A percentile compares a stretch with the other conserved stretches of the same genome.
Evolutionary conservation across 92 coral and sea anemone genomes (phyloP).

Genomic region (Palythoa caribaeorum): DNA sequence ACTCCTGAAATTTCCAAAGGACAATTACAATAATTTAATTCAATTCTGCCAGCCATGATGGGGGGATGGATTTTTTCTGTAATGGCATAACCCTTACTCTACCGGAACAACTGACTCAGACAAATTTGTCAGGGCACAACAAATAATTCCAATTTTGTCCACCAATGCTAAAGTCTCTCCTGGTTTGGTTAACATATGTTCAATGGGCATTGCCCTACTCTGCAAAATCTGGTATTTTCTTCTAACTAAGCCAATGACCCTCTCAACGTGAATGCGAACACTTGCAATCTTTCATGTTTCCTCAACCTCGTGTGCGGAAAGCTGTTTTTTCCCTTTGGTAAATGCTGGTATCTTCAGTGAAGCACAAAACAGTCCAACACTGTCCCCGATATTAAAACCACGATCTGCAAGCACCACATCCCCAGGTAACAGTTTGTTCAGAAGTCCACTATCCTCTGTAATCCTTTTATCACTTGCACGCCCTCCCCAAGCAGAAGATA

Average conservation of each 20-base stretch:
- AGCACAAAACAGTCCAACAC: conserved; percentile 9
- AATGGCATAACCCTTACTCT: conserved; percentile 27
- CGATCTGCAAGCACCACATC: conserved; percentile 11
- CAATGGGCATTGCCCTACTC: conserved; percentile 61
- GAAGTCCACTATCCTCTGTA: conserved; percentile 1
- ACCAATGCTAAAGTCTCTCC: conserved; percentile 51
- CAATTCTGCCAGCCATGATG: conserved; percentile 6
- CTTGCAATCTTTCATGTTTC: conserved; percentile 5
- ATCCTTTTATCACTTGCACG: conserved; percentile 5
- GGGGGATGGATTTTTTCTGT: conserved; percentile 1
- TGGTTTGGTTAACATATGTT: conserved; percentile 20
- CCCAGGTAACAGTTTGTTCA: conserved; percentile 6
- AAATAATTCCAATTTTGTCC: conserved; percentile 48
- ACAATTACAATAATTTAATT: conserved; percentile 3
- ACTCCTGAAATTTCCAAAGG: conserved; percentile 4
- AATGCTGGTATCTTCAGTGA: background rate
- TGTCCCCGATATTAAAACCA: conserved; percentile 5
- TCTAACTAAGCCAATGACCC: conserved; percentile 9
- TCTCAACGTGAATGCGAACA: conserved; percentile 6
- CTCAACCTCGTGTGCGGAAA: conserved; percentile 11
- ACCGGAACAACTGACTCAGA: conserved; percentile 49
- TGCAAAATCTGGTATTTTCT: conserved; percentile 26
- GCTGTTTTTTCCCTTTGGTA: conserved; percentile 8
- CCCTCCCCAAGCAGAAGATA: conserved; percentile 11
- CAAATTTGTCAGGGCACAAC: conserved; percentile 58